Conservation (phyloP, 2,113 vertebrate species). For the Daboia siamensis region DNA sequence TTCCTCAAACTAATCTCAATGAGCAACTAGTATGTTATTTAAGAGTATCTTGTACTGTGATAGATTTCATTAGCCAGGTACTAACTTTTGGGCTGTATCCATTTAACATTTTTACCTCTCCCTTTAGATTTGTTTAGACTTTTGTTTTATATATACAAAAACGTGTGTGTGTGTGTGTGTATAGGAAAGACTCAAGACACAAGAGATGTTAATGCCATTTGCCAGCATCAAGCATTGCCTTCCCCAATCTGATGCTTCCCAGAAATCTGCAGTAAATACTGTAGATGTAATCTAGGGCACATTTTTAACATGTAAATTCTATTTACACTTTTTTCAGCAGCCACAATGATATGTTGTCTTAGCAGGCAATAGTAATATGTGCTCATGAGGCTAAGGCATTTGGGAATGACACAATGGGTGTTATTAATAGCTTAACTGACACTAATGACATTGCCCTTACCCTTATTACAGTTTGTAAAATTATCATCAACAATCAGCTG, state of each 20-base stretch:
- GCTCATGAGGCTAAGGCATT: conserved; percentile 67
- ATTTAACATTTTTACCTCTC: neutral
- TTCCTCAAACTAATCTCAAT: neutral
- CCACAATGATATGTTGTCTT: conserved; percentile 52
- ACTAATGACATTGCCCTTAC: conserved; percentile 76
- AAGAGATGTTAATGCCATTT: neutral
- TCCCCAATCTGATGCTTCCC: neutral
- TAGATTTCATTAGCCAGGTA: neutral
- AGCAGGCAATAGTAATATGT: conserved; percentile 59
- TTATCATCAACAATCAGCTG: conserved; percentile 67
- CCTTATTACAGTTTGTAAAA: conserved; percentile 75
- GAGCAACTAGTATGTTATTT: neutral
- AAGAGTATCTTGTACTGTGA: neutral
- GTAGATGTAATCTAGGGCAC: neutral
- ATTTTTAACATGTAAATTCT: neutral
- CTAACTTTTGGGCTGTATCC: neutral
- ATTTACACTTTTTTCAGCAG: neutral
- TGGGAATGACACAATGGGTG: conserved; percentile 70
- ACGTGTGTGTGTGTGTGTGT: neutral
- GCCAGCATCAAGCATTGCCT: neutral
- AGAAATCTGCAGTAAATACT: neutral
- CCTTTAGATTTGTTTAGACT: neutral
- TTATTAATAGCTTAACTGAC: conserved; percentile 83
- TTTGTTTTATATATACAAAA: neutral
- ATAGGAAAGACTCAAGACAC: neutral